These are phyloP conservation scores for Leptinotarsa rubiginosa DNA, from an alignment of 2,888 invertebrate species.

Conservation along the genomic window DNA sequence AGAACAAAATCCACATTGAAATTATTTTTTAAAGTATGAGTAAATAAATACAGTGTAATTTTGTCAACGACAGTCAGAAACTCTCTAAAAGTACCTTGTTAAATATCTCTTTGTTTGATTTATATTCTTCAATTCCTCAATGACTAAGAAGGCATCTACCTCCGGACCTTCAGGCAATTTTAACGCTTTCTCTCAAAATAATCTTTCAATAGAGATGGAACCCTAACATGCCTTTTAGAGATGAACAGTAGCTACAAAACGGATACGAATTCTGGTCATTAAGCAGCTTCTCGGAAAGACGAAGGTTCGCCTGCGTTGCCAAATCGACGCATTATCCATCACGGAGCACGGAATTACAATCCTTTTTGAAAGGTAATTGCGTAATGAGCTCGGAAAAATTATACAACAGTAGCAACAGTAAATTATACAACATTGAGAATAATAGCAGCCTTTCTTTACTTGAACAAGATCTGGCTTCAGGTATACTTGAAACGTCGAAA, in stretches of 20 bases:
- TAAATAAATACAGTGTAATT: too few species aligned
- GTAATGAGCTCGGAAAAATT: too few species aligned
- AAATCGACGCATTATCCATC: not conserved
- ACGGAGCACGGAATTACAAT: not conserved
- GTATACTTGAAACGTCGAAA: too few species aligned
- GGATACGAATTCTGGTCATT: conserved; percentile 42
- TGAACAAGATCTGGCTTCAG: too few species aligned
- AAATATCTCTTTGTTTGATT: not conserved
- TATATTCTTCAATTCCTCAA: not conserved
- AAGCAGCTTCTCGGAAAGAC: conserved; percentile 25
- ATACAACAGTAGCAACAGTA: too few species aligned
- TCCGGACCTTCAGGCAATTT: conserved; percentile 1
- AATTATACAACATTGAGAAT: too few species aligned
- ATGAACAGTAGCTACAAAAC: conserved; percentile 41
- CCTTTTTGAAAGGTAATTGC: not conserved
- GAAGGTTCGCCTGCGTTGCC: conserved; percentile 1
- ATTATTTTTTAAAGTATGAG: too few species aligned
- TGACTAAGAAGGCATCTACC: conserved; percentile 10
- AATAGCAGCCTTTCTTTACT: too few species aligned
- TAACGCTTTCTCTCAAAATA: conserved; percentile 16
- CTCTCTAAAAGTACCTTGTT: not conserved
- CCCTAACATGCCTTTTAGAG: conserved; percentile 18
- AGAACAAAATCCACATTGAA: too few species aligned
- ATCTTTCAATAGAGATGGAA: conserved; percentile 15
- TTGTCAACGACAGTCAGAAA: too few species aligned